Conservation (phyloP, 2,797 vertebrate species). For the Momotus momota region DNA sequence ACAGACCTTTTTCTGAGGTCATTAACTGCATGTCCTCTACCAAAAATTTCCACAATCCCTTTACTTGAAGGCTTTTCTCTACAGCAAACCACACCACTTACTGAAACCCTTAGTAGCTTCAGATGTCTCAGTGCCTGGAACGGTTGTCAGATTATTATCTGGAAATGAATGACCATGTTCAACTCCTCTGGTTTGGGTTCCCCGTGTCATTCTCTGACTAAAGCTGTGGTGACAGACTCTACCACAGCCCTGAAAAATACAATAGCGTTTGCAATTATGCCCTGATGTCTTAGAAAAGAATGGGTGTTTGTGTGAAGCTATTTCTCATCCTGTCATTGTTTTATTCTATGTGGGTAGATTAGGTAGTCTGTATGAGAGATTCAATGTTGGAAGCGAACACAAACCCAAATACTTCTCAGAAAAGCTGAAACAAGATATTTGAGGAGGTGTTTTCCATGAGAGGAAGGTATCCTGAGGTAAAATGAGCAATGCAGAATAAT, state of each 20-base stretch:
- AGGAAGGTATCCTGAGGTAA: background rate
- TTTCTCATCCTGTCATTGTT: conserved; percentile 4
- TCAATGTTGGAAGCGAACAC: background rate
- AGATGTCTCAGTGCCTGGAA: conserved; percentile 38
- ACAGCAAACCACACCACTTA: background rate
- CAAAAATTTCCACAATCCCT: background rate
- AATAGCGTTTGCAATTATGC: background rate
- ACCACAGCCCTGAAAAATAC: background rate
- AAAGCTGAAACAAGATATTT: background rate
- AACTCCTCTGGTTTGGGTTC: background rate
- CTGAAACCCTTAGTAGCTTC: conserved; percentile 45
- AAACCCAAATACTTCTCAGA: background rate
- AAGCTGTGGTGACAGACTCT: background rate
- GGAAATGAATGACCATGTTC: background rate
- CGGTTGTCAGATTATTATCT: conserved; percentile 24
- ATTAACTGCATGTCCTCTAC: background rate
- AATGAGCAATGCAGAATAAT: background rate
- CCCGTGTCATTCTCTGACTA: background rate
- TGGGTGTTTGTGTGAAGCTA: background rate
- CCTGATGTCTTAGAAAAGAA: background rate
- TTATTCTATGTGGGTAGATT: background rate
- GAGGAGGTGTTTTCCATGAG: background rate
- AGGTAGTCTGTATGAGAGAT: background rate
- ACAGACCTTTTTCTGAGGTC: background rate
- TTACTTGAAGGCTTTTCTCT: background rate